These are phyloP conservation scores for Asteroscopus sphinx DNA, from an alignment of 2,888 invertebrate species.

Conservation along the genomic window DNA sequence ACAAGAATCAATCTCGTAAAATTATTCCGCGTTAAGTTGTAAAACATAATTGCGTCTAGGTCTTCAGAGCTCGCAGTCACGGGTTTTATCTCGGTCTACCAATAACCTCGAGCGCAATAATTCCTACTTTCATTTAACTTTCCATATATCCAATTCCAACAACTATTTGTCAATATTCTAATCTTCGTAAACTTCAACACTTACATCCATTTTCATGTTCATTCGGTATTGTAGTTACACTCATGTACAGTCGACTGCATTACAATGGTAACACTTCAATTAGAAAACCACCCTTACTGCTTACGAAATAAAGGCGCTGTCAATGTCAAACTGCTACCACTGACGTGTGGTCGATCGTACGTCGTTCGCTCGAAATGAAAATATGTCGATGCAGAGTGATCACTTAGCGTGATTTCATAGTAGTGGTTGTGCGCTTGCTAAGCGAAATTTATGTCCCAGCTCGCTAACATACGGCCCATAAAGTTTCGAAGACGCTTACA, in stretches of 20 bases:
- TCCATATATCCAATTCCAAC: conserved; percentile 9
- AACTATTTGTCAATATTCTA: conserved; percentile 27
- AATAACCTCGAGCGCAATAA: conserved; percentile 11
- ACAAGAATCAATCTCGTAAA: background rate
- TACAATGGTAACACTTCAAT: too few relatives aligned
- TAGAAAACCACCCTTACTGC: too few relatives aligned
- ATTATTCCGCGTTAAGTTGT: conserved; percentile 5
- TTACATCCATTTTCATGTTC: conserved; percentile 9
- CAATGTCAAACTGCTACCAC: too few relatives aligned
- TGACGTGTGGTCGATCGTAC: too few relatives aligned
- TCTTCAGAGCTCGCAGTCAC: conserved; percentile 5
- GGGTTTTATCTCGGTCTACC: conserved; percentile 10
- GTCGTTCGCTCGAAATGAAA: conserved; percentile 8
- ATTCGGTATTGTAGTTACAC: conserved; percentile 5
- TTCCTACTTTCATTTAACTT: conserved; percentile 32
- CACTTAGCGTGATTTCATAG: conserved; percentile 46
- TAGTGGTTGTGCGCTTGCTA: conserved; percentile 44
- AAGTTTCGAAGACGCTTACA: conserved; percentile 56
- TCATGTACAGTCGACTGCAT: too few relatives aligned
- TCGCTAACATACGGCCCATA: conserved; percentile 50
- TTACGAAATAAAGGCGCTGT: too few relatives aligned
- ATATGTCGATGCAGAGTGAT: conserved; percentile 19
- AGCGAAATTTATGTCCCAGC: conserved; percentile 59
- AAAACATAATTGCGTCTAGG: conserved; percentile 19
- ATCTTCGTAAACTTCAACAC: conserved; percentile 28